Evolutionary conservation across 2,113 vertebrate genomes (phyloP).

Genomic region (Tupaia chinensis): DNA sequence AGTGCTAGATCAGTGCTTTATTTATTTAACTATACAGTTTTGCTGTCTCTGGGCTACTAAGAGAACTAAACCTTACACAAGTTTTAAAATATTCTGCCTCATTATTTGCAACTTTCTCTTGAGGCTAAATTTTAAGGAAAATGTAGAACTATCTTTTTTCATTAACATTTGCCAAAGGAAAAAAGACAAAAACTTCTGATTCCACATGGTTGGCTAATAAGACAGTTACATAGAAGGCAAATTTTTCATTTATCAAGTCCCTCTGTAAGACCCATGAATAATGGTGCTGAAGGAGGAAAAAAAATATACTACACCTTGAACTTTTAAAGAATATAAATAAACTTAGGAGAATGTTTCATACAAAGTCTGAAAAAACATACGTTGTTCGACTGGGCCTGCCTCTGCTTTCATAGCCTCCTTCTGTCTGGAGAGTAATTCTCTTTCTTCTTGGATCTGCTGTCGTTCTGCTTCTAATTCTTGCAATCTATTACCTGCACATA

Average conservation of each 20-base stretch:
- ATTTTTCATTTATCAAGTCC: constrained; percentile 40
- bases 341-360: constrained; percentile 25
- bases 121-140: constrained; percentile 23
- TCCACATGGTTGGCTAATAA: background rate
- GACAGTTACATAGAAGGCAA: background rate
- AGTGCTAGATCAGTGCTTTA: background rate
- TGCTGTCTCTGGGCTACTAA: constrained; percentile 39
- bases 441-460: constrained; percentile 92
- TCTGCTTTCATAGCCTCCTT: constrained; percentile 94
- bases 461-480: constrained; percentile 95
- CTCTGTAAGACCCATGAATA: constrained; percentile 17
- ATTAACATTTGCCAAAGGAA: background rate
- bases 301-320: background rate
- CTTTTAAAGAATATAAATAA: background rate
- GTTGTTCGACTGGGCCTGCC: constrained; percentile 92
- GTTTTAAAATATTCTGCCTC: background rate
- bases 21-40: constrained; percentile 30
- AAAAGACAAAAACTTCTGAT: background rate
- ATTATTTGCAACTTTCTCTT: constrained; percentile 32
- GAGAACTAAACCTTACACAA: constrained; percentile 16
- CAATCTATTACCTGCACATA: constrained; percentile 92
- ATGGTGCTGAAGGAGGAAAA: background rate
- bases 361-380: constrained; percentile 90
- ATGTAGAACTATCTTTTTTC: constrained; percentile 22
- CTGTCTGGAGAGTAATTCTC: constrained; percentile 93